Evolutionary conservation across 2,113 vertebrate species (phyloP).

Genomic region (Sebastes schlegelii): DNA sequence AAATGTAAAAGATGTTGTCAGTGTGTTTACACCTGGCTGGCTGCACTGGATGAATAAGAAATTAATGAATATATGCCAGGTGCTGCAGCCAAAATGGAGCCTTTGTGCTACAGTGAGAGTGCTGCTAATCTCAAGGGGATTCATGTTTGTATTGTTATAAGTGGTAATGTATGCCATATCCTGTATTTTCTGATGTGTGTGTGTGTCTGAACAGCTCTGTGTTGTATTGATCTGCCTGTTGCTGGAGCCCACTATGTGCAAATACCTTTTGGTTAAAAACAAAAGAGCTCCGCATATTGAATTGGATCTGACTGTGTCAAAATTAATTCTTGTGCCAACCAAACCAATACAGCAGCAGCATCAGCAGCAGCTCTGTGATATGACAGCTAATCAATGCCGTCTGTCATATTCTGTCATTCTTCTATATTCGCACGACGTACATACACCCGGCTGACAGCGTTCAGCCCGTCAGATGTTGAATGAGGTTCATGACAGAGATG

Average conservation of each 20-base stretch:
- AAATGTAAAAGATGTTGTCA: slow-evolving; percentile 24
- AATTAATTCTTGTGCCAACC: slow-evolving; percentile 30
- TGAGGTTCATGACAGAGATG: slow-evolving; percentile 33
- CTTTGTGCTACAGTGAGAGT: slow-evolving; percentile 41
- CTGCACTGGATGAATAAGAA: slow-evolving; percentile 32
- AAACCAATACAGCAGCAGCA: slow-evolving; percentile 1
- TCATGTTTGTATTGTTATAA: slow-evolving; percentile 33
- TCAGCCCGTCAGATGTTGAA: slow-evolving; percentile 29
- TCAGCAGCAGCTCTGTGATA: slow-evolving; percentile 41
- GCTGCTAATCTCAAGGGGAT: slow-evolving; percentile 28
- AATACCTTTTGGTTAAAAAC: slow-evolving; percentile 22
- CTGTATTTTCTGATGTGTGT: slow-evolving; percentile 39
- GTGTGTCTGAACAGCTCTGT: slow-evolving; percentile 22
- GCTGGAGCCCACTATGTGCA: slow-evolving; percentile 28
- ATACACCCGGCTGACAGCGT: slow-evolving; percentile 21
- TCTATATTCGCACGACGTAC: slow-evolving; percentile 34
- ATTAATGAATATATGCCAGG: slow-evolving; percentile 33
- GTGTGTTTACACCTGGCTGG: slow-evolving; percentile 31
- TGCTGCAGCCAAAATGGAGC: slow-evolving; percentile 36
- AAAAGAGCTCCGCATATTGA: slow-evolving; percentile 30
- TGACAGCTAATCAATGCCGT: slow-evolving; percentile 61
- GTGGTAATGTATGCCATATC: slow-evolving; percentile 23
- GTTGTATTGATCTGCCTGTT: slow-evolving; percentile 50
- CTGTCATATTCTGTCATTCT: slow-evolving; percentile 33
- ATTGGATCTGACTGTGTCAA: slow-evolving; percentile 45